Percentiles rank a stretch among this genome's conserved stretches.
phyloP scores from a whole-genome alignment of 2,113 vertebrate species.

The Tragelaphus imberbis region DNA sequence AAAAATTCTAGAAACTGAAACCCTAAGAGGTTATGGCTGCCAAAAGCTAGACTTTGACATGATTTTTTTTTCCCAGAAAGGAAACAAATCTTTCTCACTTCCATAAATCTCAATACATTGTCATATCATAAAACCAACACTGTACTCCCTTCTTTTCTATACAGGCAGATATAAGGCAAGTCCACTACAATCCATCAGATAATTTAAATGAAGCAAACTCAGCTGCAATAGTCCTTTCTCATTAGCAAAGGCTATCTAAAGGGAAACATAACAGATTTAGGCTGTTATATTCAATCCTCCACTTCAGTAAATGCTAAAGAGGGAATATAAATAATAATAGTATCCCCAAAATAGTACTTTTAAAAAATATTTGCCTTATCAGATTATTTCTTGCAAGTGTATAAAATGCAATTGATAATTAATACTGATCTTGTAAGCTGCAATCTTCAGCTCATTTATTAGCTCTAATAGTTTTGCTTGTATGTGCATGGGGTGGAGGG shows the following conservation, averaged over 20 bases:
- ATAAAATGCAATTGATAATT: not conserved
- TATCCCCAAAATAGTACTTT: not conserved
- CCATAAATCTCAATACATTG: not conserved
- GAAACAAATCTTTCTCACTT: not conserved
- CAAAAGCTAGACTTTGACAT: not conserved
- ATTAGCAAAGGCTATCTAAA: conserved; percentile 17
- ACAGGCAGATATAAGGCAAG: not conserved
- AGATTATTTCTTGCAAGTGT: not conserved
- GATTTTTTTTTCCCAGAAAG: not conserved
- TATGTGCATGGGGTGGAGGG: not conserved
- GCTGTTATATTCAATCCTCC: not conserved
- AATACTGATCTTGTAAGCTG: not conserved
- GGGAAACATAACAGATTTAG: not conserved
- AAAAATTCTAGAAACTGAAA: conserved; percentile 22
- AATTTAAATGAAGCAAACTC: not conserved
- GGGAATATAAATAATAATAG: not conserved
- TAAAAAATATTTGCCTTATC: not conserved
- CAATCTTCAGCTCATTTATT: not conserved
- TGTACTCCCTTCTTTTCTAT: not conserved
- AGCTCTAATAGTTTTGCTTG: not conserved
- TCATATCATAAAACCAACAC: not conserved
- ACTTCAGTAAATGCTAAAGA: conserved; percentile 33
- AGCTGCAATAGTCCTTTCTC: not conserved
- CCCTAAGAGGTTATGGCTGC: not conserved
- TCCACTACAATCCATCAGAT: not conserved